Conservation (phyloP, 2,888 invertebrate genomes). For the Lamellibrachia columna region DNA sequence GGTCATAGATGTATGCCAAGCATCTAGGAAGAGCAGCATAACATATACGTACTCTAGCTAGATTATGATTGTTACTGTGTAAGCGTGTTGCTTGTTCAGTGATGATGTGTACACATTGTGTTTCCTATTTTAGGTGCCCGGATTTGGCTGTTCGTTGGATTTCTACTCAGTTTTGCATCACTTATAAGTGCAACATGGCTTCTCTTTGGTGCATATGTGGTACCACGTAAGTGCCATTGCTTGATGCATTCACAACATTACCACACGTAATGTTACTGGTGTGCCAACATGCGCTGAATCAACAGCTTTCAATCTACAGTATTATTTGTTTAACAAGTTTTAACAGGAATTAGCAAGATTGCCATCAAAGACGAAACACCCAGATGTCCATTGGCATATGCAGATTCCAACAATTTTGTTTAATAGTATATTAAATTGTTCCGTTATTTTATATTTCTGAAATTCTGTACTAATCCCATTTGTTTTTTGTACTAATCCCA, state of each 20-base stretch:
- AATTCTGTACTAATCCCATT: too few species aligned
- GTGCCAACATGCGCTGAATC: neutral
- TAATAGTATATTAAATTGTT: too few species aligned
- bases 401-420: too few species aligned
- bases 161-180: conserved; percentile 94
- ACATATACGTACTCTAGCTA: neutral
- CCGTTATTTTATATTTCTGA: too few species aligned
- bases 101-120: neutral
- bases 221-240: conserved; percentile 47
- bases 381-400: too few species aligned
- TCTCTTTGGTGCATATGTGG: conserved; percentile 83
- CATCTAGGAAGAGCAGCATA: neutral
- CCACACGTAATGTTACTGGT: neutral
- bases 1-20: too few species aligned
- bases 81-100: neutral
- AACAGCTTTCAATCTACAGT: neutral
- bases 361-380: too few species aligned
- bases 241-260: neutral
- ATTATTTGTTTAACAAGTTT: neutral
- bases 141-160: conserved; percentile 95
- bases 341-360: too few species aligned
- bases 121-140: conserved; percentile 71
- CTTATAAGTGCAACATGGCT: conserved; percentile 97
- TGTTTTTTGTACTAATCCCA: too few species aligned
- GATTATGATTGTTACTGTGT: neutral